These are phyloP conservation scores for Gastracanthus pulcherrimus DNA, from an alignment of 2,888 invertebrate species.

Conservation along the genomic window DNA sequence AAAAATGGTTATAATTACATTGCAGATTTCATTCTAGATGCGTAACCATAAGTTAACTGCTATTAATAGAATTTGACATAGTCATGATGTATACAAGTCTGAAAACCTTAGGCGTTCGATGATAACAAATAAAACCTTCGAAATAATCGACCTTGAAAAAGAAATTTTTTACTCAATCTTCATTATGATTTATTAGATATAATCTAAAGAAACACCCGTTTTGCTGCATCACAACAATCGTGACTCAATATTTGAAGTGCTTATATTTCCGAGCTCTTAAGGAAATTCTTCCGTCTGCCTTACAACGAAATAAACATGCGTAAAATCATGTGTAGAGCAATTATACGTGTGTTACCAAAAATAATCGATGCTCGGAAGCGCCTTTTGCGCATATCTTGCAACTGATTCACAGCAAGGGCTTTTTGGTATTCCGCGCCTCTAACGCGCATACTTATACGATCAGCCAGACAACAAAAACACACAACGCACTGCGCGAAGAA, in stretches of 20 bases:
- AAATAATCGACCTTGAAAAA: neutral
- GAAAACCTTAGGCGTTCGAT: neutral
- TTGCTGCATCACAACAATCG: neutral
- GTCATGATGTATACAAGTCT: neutral
- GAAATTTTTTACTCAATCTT: neutral
- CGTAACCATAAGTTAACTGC: neutral
- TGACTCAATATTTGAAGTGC: neutral
- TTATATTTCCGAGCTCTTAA: neutral
- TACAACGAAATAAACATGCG: neutral
- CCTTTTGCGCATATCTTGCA: too few relatives aligned
- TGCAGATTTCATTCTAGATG: neutral
- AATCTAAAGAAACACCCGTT: neutral
- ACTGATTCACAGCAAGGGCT: neutral
- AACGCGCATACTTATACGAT: neutral
- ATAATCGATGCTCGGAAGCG: neutral
- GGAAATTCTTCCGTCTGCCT: neutral
- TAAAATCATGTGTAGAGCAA: neutral
- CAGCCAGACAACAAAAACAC: neutral
- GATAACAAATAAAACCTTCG: neutral
- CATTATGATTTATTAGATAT: neutral
- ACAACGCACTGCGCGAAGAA: neutral
- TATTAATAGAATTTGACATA: neutral
- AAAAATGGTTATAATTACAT: neutral
- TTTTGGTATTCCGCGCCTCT: constrained; percentile 11
- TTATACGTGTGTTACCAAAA: neutral